phyloP scores from a whole-genome alignment of 2,113 vertebrate species.

The Corydoras sp. region DNA sequence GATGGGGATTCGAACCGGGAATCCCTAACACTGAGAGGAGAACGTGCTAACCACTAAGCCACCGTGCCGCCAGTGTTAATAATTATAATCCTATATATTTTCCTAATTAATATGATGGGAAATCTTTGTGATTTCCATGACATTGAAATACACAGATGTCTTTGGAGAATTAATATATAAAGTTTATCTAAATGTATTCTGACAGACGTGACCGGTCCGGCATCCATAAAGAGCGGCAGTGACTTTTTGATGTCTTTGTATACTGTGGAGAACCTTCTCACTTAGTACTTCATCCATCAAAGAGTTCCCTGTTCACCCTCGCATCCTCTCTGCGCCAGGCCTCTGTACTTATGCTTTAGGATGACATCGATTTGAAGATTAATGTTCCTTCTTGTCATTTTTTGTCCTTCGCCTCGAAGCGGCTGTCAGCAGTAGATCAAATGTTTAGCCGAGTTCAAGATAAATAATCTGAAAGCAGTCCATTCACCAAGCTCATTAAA shows the following conservation, averaged over 20 bases:
- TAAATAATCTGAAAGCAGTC: conserved; percentile 2
- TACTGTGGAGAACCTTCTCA: not conserved
- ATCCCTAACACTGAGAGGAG: too few relatives aligned
- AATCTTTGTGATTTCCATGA: too few relatives aligned
- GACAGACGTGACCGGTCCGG: too few relatives aligned
- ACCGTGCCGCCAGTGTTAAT: too few relatives aligned
- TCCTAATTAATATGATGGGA: too few relatives aligned
- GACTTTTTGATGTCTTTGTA: not conserved
- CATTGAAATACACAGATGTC: too few relatives aligned
- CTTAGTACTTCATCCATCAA: not conserved
- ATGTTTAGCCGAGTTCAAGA: not conserved
- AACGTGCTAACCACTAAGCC: too few relatives aligned
- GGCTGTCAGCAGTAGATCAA: not conserved
- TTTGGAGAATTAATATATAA: too few relatives aligned
- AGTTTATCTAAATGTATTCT: too few relatives aligned
- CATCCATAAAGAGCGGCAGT: not conserved
- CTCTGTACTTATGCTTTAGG: not conserved
- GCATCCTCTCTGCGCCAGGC: conserved; percentile 9
- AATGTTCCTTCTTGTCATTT: conserved; percentile 16
- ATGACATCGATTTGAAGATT: conserved; percentile 7
- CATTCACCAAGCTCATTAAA: conserved; percentile 28
- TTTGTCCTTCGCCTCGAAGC: conserved; percentile 19
- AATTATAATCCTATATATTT: too few relatives aligned
- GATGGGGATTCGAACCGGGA: too few relatives aligned
- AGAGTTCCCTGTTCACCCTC: conserved; percentile 3